Conservation (phyloP, 2,113 vertebrate species). For the Vombatus ursinus region DNA sequence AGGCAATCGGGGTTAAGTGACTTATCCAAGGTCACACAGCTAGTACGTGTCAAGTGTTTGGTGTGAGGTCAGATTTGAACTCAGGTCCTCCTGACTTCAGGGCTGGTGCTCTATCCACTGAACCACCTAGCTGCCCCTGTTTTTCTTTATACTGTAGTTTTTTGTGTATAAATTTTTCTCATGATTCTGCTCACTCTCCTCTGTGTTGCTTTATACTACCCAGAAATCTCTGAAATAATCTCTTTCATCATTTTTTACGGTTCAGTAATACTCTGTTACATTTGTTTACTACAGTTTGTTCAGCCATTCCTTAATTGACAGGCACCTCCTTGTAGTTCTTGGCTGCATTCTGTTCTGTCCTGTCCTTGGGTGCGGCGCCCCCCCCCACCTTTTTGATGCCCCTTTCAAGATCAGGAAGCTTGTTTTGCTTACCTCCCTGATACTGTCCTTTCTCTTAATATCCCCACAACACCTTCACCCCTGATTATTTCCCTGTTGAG, state of each 20-base stretch:
- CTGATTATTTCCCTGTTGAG: neutral
- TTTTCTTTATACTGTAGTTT: neutral
- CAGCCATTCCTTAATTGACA: neutral
- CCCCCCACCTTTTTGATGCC: neutral
- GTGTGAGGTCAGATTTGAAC: no score
- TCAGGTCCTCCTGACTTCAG: no score
- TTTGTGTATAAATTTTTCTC: neutral
- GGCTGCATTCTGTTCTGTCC: no score
- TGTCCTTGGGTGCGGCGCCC: no score
- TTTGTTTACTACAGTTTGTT: neutral
- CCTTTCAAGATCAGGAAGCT: neutral
- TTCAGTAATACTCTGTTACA: neutral
- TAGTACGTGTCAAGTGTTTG: no score
- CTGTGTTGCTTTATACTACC: neutral
- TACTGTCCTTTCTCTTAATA: neutral
- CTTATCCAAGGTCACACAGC: no score
- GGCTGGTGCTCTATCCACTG: no score
- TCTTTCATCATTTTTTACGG: neutral
- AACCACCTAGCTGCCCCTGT: no score
- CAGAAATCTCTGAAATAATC: neutral
- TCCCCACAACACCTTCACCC: neutral
- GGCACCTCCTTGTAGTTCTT: no score
- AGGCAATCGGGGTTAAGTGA: no score
- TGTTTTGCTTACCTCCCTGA: neutral
- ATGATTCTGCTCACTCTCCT: neutral